These are phyloP conservation scores for Brachionus rubens DNA, from an alignment of 1,140 invertebrate genomes.

Conservation along the genomic window DNA sequence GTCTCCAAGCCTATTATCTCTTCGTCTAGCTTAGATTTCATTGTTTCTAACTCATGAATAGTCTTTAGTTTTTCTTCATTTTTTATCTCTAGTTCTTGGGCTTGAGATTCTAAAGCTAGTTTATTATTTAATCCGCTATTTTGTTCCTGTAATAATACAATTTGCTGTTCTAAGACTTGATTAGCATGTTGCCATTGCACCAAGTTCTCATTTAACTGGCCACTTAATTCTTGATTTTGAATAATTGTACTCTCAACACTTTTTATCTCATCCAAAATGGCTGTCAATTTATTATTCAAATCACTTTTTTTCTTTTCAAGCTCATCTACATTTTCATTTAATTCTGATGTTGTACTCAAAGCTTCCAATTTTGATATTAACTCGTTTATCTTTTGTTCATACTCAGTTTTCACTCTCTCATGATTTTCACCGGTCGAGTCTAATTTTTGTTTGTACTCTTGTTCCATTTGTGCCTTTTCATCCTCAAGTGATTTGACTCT, in stretches of 20 bases:
- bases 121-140: not conserved
- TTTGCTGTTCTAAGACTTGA: not conserved
- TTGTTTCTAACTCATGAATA: not conserved
- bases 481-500: not conserved
- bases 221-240: conserved; percentile 19
- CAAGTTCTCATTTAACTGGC: not conserved
- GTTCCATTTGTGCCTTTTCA: not conserved
- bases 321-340: not conserved
- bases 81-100: not conserved
- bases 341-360: not conserved
- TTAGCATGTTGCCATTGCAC: conserved; percentile 28
- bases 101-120: not conserved
- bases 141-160: not conserved
- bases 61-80: not conserved
- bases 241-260: not conserved
- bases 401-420: not conserved
- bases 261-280: not conserved
- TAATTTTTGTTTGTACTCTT: not conserved
- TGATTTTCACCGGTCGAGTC: too few relatives aligned
- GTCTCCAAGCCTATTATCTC: not conserved
- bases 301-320: not conserved
- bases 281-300: not conserved
- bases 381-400: not conserved
- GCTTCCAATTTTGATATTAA: not conserved
- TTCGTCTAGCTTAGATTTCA: not conserved